These are phyloP conservation scores for Adoxophyes honmai DNA, from an alignment of 1,140 invertebrate genomes.

Conservation along the genomic window DNA sequence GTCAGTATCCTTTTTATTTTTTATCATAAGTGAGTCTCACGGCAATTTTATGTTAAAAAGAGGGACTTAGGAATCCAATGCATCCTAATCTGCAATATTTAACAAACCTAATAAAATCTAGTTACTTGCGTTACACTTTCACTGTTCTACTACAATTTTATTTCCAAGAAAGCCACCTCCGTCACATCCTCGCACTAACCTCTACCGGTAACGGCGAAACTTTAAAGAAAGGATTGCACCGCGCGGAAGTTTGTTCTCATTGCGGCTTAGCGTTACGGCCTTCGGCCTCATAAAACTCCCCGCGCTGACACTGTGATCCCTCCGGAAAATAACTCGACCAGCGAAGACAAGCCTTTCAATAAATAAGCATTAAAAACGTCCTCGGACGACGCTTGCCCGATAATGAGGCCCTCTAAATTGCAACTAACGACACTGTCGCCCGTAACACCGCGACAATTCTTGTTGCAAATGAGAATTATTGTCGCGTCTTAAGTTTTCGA, in stretches of 20 bases:
- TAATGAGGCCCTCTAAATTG: slow-evolving; percentile 47
- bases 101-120: too few relatives aligned
- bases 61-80: too few relatives aligned
- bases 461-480: slow-evolving; percentile 20
- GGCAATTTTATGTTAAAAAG: too few relatives aligned
- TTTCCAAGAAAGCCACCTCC: too few relatives aligned
- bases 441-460: slow-evolving; percentile 34
- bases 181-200: too few relatives aligned
- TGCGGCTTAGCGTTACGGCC: slow-evolving; percentile 22
- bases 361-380: slow-evolving; percentile 66
- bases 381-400: slow-evolving; percentile 36
- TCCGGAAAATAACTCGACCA: slow-evolving; percentile 42
- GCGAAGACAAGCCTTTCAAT: slow-evolving; percentile 54
- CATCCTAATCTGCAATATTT: too few relatives aligned
- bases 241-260: slow-evolving; percentile 8
- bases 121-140: too few relatives aligned
- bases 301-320: slow-evolving; percentile 53
- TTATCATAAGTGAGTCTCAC: too few relatives aligned
- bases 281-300: slow-evolving; percentile 45
- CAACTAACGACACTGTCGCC: slow-evolving; percentile 29
- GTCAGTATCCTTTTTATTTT: too few relatives aligned
- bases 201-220: not conserved
- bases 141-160: too few relatives aligned
- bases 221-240: slow-evolving; percentile 5
- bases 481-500: not conserved